These are phyloP conservation scores for Polyodon spathula DNA, from an alignment of 2,113 vertebrate genomes.

Conservation along the genomic window DNA sequence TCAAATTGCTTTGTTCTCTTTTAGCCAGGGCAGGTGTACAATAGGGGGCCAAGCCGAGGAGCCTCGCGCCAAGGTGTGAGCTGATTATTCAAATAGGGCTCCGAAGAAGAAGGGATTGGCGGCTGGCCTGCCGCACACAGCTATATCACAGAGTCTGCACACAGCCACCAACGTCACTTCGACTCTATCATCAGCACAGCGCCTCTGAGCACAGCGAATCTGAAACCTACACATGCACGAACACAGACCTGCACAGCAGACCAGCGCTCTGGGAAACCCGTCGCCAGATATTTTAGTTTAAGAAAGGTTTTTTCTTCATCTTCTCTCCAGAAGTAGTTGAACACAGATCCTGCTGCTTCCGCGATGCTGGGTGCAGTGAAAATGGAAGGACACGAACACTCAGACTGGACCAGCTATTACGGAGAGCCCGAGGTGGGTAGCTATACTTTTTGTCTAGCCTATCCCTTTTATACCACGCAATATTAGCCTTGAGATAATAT, in stretches of 20 bases:
- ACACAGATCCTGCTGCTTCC: conserved; percentile 70
- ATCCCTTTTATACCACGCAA: conserved; percentile 84
- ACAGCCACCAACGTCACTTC: conserved; percentile 81
- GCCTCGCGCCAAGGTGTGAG: conserved; percentile 87
- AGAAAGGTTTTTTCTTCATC: conserved; percentile 50
- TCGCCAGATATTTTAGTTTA: conserved; percentile 50
- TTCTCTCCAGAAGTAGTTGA: conserved; percentile 55
- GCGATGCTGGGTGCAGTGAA: conserved; percentile 98
- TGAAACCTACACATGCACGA: conserved; percentile 66
- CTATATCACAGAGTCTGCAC: conserved; percentile 77
- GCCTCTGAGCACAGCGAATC: conserved; percentile 57
- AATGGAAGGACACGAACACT: conserved; percentile 98
- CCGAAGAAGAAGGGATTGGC: conserved; percentile 90
- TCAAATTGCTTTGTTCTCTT: conserved; percentile 58
- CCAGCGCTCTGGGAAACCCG: conserved; percentile 40
- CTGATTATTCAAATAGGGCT: conserved; percentile 97
- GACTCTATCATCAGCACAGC: conserved; percentile 64
- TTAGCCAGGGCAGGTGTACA: conserved; percentile 65
- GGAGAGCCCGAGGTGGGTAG: conserved; percentile 88
- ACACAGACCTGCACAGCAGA: conserved; percentile 44
- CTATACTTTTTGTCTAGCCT: conserved; percentile 55
- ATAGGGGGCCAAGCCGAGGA: conserved; percentile 53
- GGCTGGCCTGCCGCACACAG: conserved; percentile 77
- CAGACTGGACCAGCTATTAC: conserved; percentile 97
- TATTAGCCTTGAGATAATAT: conserved; percentile 92